A percentile compares a stretch with the other conserved stretches of the same genome.
phyloP scores from a whole-genome alignment of 2,888 invertebrate species.

The Andrena bicolor region DNA sequence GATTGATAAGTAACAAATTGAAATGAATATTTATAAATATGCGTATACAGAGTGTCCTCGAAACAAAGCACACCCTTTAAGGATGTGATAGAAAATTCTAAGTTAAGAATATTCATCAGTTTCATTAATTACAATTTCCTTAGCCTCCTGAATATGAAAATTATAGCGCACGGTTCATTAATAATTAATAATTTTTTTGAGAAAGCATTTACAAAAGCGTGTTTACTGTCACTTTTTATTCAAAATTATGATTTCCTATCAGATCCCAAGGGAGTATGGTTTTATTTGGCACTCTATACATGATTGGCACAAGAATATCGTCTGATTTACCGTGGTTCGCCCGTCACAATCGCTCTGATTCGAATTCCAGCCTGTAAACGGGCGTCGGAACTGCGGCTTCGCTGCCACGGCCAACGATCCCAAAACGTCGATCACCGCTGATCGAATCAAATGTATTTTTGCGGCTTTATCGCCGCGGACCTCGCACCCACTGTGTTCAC shows the following conservation, averaged over 20 bases:
- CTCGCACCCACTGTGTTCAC: conserved; percentile 27
- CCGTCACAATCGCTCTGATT: neutral
- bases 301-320: neutral
- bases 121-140: no score
- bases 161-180: no score
- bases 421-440: conserved; percentile 65
- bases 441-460: conserved; percentile 68
- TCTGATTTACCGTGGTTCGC: conserved; percentile 19
- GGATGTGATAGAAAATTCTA: no score
- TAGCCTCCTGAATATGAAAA: no score
- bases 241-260: no score
- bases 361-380: neutral
- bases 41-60: no score
- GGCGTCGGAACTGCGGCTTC: conserved; percentile 27
- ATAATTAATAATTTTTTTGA: no score
- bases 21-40: neutral
- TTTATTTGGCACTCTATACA: neutral
- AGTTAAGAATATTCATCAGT: no score
- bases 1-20: neutral
- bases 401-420: conserved; percentile 47
- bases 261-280: neutral
- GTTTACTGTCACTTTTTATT: no score
- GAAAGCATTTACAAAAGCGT: no score
- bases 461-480: conserved; percentile 46
- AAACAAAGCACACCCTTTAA: no score